Percentiles rank a stretch among this genome's conserved stretches.
These are phyloP conservation scores for Melieria omissa DNA, from an alignment of 2,888 invertebrate genomes.

Conservation along the genomic window DNA sequence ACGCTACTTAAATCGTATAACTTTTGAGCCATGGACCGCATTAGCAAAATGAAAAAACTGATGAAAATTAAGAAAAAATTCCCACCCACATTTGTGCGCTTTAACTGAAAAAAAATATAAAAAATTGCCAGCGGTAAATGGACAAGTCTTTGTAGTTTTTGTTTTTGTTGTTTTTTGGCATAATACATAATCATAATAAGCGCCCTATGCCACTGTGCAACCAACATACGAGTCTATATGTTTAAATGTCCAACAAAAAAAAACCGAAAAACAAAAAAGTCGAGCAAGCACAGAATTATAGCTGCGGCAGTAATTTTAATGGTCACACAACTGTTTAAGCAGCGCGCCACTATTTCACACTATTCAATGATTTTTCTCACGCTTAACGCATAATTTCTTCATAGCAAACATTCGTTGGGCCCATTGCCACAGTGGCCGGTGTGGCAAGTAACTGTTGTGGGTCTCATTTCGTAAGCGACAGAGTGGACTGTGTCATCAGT, in stretches of 20 bases:
- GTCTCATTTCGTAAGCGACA: too few relatives aligned
- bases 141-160: not conserved
- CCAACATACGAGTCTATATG: not conserved
- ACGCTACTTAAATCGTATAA: too few relatives aligned
- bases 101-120: not conserved
- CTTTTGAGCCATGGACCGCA: not conserved
- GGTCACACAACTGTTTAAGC: not conserved
- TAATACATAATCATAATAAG: constrained; percentile 11
- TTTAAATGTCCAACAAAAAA: constrained; percentile 12
- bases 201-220: not conserved
- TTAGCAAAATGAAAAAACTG: constrained; percentile 20
- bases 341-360: constrained; percentile 51
- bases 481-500: too few relatives aligned
- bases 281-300: constrained; percentile 8
- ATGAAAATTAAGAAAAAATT: constrained; percentile 20
- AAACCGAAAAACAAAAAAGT: not conserved
- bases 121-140: constrained; percentile 19
- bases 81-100: constrained; percentile 35
- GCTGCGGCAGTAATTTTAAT: constrained; percentile 9
- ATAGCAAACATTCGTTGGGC: not conserved
- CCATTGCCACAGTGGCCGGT: too few relatives aligned
- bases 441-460: too few relatives aligned
- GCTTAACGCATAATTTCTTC: constrained; percentile 46
- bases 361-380: constrained; percentile 56
- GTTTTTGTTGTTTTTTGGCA: not conserved